These are phyloP conservation scores for Mohoua ochrocephala DNA, from an alignment of 2,113 vertebrate species.

Conservation along the genomic window DNA sequence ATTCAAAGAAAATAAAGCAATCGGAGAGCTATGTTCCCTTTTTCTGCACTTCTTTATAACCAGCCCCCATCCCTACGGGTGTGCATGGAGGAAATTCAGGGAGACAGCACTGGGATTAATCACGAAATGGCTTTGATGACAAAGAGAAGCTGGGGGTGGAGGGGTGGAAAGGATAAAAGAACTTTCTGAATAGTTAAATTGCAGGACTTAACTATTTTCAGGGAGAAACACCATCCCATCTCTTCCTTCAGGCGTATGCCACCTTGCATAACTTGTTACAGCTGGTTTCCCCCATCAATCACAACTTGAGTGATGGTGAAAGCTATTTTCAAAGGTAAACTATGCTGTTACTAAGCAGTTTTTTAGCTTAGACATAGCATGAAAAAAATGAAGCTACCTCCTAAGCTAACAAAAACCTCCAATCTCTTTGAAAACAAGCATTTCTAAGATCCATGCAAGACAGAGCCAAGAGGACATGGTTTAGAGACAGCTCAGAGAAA, in stretches of 20 bases:
- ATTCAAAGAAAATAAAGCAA: neutral
- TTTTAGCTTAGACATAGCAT: neutral
- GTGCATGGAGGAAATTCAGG: neutral
- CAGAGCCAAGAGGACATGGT: neutral
- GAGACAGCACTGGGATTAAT: neutral
- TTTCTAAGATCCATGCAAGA: neutral
- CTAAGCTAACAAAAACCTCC: neutral
- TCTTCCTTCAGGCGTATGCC: neutral
- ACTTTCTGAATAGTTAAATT: neutral
- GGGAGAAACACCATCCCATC: neutral
- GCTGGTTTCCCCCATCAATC: neutral
- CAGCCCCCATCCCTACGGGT: neutral
- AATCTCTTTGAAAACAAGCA: neutral
- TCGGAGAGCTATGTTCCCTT: neutral
- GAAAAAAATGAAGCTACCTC: neutral
- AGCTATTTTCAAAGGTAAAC: constrained; percentile 22
- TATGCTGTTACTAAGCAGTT: neutral
- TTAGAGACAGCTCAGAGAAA: neutral
- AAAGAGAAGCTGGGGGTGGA: constrained; percentile 4
- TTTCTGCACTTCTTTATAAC: neutral
- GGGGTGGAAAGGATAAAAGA: neutral
- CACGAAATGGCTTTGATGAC: constrained; percentile 8
- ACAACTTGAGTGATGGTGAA: neutral
- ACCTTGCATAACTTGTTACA: neutral
- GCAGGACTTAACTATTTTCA: neutral